These are phyloP conservation scores for Halictus ligatus DNA, from an alignment of 2,888 invertebrate species.

Conservation along the genomic window DNA sequence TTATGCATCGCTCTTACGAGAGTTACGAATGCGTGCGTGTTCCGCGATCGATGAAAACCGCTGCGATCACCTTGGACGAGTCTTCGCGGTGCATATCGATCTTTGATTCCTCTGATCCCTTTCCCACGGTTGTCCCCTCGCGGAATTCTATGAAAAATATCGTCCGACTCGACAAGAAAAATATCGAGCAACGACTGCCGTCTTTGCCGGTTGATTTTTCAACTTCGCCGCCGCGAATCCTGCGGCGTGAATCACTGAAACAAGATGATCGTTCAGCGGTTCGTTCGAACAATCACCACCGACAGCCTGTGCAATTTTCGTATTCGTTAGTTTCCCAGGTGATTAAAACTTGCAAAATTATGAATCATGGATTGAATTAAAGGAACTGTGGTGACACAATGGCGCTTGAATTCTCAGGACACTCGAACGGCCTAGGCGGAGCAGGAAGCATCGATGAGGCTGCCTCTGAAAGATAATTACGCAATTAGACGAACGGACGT, in stretches of 20 bases:
- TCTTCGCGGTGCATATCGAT: slow-evolving; percentile 29
- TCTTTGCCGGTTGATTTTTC: too few species aligned
- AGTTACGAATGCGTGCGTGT: background rate
- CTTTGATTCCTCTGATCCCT: slow-evolving; percentile 13
- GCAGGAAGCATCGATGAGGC: slow-evolving; percentile 64
- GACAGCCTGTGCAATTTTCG: slow-evolving; percentile 19
- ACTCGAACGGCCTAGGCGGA: slow-evolving; percentile 30
- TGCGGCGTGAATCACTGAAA: background rate
- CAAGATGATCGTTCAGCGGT: slow-evolving; percentile 24
- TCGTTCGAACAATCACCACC: slow-evolving; percentile 26
- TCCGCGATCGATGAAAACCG: slow-evolving; percentile 43
- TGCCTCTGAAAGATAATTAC: slow-evolving; percentile 63
- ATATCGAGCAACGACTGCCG: too few species aligned
- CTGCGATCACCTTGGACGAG: slow-evolving; percentile 41
- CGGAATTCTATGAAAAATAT: background rate
- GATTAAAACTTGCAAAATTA: slow-evolving; percentile 56
- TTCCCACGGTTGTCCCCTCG: slow-evolving; percentile 35
- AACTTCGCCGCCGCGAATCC: too few species aligned
- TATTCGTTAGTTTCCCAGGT: slow-evolving; percentile 21
- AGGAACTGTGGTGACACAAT: slow-evolving; percentile 54
- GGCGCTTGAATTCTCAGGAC: slow-evolving; percentile 44
- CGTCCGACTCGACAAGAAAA: too few species aligned
- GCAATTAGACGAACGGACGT: slow-evolving; percentile 61
- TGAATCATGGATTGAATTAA: slow-evolving; percentile 52
- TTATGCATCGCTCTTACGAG: slow-evolving; percentile 10